Base-by-base conservation (phyloP, 2,888 invertebrate species). In the Drosophila kuntzei region DNA sequence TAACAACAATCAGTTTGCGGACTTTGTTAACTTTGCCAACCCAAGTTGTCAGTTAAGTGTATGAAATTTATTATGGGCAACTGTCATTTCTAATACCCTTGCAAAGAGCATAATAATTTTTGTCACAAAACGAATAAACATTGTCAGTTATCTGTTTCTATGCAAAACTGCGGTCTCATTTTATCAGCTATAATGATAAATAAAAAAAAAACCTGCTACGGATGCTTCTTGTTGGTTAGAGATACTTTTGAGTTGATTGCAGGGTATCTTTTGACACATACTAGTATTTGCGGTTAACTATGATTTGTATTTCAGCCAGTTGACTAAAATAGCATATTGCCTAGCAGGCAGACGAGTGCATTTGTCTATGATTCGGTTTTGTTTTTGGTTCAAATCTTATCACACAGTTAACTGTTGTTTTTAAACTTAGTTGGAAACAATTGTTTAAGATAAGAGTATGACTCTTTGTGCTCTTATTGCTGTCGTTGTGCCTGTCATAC, bases 361-460 rank as follows among this genome's bases (percentile, higher is more conserved):
- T 46, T 72, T 65, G 76, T 69, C 75, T 76, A 47, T 59, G 59
- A 44, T n/a, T 63, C 46, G 49, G 22, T 36, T 62, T 55, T 53
- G 46, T 27, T 53, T 64, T 44, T 59, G 36, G 27, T 69, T 77
- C 66, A 80, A 81, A 81, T 81, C 81, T 81, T 81, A 81, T 81
- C 81, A 84, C 50, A 37, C 53, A 61, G 75, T 87, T 74, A 80
- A 74, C 80, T 87, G 80, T 81, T 81, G 80, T 84, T 87, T 84
- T 84, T 80, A 54, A 80, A 85, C 87, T 87, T 87, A 78, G 66
- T 47, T 71, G 65, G 80, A 72, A 62, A 54, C 43, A 62, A 54
- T 75, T 70, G 63, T 75, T 63, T 54, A 25, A 54, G 80, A 80
- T 80, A 80, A 86, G 67, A 80, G 73, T 66, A 72, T 72, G 72